Percentiles rank a stretch among this genome's conserved stretches.
Conservation (phyloP, 2,113 vertebrate genomes). For the Phaethornis superciliosus region DNA sequence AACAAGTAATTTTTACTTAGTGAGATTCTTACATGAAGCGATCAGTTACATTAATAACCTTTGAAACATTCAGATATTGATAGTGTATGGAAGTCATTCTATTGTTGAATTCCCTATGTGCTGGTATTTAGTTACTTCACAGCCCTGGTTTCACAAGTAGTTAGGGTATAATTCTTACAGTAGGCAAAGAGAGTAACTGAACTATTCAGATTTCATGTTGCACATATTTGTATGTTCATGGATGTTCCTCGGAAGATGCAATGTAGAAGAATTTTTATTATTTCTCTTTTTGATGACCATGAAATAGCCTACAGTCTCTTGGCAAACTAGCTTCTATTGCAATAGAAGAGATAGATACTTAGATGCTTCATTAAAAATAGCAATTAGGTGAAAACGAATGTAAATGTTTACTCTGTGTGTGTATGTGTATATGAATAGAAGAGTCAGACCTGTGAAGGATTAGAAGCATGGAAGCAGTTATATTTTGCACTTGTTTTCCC, state of each 20-base stretch:
- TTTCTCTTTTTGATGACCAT: neutral
- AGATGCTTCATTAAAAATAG: neutral
- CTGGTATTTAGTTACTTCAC: neutral
- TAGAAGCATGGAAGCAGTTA: neutral
- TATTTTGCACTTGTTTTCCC: neutral
- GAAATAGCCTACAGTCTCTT: rapidly evolving
- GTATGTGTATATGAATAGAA: neutral
- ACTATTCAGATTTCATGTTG: neutral
- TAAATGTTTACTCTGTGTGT: neutral
- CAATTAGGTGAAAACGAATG: neutral
- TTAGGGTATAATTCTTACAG: neutral
- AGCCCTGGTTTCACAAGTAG: neutral
- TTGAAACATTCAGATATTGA: neutral
- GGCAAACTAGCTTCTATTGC: neutral
- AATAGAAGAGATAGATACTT: neutral
- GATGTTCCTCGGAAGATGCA: neutral
- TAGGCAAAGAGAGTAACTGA: neutral
- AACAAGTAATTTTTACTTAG: neutral
- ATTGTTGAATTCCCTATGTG: neutral
- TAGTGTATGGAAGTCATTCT: neutral
- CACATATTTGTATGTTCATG: neutral
- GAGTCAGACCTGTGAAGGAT: neutral
- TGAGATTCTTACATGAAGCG: neutral
- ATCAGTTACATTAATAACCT: neutral
- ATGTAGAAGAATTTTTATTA: neutral